phyloP scores from a whole-genome alignment of 2,113 vertebrate genomes.

The Hoplias malabaricus region DNA sequence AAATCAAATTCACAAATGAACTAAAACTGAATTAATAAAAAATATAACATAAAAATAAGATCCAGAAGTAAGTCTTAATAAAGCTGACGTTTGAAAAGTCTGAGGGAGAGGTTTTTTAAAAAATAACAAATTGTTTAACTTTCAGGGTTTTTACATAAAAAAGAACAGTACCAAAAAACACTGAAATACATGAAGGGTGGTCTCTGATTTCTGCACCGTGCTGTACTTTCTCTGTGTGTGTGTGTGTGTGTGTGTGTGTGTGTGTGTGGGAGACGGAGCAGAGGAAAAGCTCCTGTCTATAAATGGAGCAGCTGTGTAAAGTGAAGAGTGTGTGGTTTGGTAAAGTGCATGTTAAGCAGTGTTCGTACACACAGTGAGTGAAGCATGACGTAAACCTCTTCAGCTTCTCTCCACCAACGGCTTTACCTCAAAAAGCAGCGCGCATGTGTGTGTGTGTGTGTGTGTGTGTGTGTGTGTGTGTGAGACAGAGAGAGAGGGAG shows the following conservation, averaged over 20 bases:
- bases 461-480: background rate
- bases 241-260: background rate
- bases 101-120: no score
- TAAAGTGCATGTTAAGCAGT: slow-evolving; percentile 3
- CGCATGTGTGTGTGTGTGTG: no score
- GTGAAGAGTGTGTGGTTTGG: slow-evolving; percentile 29
- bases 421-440: slow-evolving; percentile 29
- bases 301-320: background rate
- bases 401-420: slow-evolving; percentile 17
- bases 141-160: no score
- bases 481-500: no score
- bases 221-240: background rate
- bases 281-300: background rate
- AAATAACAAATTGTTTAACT: no score
- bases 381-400: slow-evolving; percentile 41
- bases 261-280: background rate
- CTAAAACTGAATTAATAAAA: background rate
- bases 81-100: background rate
- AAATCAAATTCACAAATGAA: no score
- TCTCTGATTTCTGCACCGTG: no score
- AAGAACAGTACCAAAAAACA: no score
- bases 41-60: background rate
- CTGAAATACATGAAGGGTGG: no score
- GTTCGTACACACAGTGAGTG: slow-evolving; percentile 19
- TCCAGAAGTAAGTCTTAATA: background rate